Evolutionary conservation across 92 coral and sea anemone genomes (phyloP), one percentile per base, ranked within the genome.

Genomic region (Ricordea florida): DNA sequence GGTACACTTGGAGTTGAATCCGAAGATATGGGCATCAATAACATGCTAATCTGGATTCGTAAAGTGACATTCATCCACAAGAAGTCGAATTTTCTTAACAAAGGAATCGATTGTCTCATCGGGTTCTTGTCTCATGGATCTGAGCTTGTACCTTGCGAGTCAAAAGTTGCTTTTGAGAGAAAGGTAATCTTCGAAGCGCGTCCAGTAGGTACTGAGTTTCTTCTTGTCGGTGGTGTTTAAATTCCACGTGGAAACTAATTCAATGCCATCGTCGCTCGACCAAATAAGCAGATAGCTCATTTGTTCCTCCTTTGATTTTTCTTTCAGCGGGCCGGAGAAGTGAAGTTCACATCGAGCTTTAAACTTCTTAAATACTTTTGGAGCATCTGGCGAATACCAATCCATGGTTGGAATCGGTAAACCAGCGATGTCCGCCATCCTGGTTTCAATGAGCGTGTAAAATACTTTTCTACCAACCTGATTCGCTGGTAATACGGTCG

Each of bases 231-330:
- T 82, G 5, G 27, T 41, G 17, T 85, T 64, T 5, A 73, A 80
- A 46, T 83, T 33, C 84, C 83, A 74, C 34, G 94, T 84, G 26
- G 90, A 84, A 7, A 26, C 85, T 5, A 87, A 78, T 28, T 87
- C 93, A 5, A 74, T 74, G 0, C 90, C 84, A 42, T 89, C 90
- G 33, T 83, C 84, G 51, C 86, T 84, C 18, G 66, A 20, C 84
- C 81, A 78, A 10, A 82, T 78, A 2, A 77, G 51, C 2, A 78
- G 51, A 53, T 37, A 71, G 49, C 78, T 70, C 5, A 78, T 17
- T 63, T 76, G 72, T 53, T 84, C 76, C 10, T 20, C 23, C 52
- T 84, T 80, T 3, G 31, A 2, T 24, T 67, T 77, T 1, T 64
- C 64, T 26, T 81, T 87, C 13, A 82, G 43, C 26, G 83, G 89